Evolutionary conservation across 2,113 vertebrate species (phyloP), one percentile per base, ranked within the genome.

Genomic region (Vidua macroura): DNA sequence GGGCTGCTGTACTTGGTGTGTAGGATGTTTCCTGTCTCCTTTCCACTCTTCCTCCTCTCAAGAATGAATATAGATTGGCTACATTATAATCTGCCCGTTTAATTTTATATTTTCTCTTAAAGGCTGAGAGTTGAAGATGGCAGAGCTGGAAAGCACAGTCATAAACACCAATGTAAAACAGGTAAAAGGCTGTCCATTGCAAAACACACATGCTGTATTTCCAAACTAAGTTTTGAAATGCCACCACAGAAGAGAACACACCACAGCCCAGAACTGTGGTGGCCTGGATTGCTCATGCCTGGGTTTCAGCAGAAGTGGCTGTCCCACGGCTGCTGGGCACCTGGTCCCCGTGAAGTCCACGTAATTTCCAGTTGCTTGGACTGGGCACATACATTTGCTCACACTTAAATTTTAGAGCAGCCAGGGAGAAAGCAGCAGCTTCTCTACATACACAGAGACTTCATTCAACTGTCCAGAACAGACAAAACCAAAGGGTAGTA

Each of bases 161-260:
- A 27, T 97, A 68, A 98, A 98, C 91, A 86, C 78, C 10, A 11
- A 39, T 5, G 91, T 97, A 51, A 94, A 95, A 39, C 97, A 97
- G 97, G 97, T 98, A 94, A 95, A 44, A 52, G 21, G 24, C 52
- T 85, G 9, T 52, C 89, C 17, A 11, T 84, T 95, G 72, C 84
- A 69, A 60, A 92, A 78, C 17, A n/a, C 31, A 46, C 24, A 67
- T 82, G 53, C 74, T 77, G 58, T 78, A 35, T 92, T 83, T 93
- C 86, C 62, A 85, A 73, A 83, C n/a, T 9, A 19, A 12, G 16
- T 93, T 94, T 83, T 59, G 94, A 74, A 95, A 87, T 59, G 63
- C 35, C 10, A 24, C 39, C 1, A 0, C 52, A 48, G 51, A 17
- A 55, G 16, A 55, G 4, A 21, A 21, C 30, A 60, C 63, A 49